Base-by-base conservation (phyloP, 2,888 invertebrate species). In the Pecten maximus region DNA sequence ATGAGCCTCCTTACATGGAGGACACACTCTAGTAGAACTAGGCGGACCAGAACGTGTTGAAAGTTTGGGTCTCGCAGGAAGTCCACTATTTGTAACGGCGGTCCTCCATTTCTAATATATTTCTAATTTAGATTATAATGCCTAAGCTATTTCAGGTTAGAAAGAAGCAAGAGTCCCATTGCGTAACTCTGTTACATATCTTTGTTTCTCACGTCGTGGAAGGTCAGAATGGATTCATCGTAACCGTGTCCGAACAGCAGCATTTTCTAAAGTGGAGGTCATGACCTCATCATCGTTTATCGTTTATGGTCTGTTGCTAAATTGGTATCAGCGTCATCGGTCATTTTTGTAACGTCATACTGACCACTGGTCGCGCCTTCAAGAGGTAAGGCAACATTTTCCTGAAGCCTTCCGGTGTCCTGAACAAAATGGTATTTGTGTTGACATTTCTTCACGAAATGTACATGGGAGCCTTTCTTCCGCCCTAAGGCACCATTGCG, bases 141-240 rank as follows among this genome's bases (percentile, higher is more conserved):
- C 92, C 23, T 91, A 89, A 4, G 91, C 91, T n/a, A 91, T 93
- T 87, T 93, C 92, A 2, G 93, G 93, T 90, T 93, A 94, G 4
- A 94, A 87, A 16, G 93, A 93, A 16, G 93, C 93, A 19, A 94
- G 90, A 19, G 94, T 93, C 28, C 90, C 50, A 0, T 92, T 90
- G 2, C 93, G 48, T 15, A 93, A 89, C n/a, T 93, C 93, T 10
- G 94, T 92, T 0, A 92, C 93, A 86, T 93, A 93, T 12, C 92
- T 40, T 89, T 94, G 93, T 88, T 94, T 94, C 0, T 93, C 90
- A 12, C 93, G 87, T 15, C 39, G 40, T 0, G 92, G 93, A 15
- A 94, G 54, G 16, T 91, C 90, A 15, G 28, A 39, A 60, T 94
- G 90, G 40, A 94, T 89, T 12, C 93, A 74, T 35, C 92, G 40